These are phyloP conservation scores for Melolontha melolontha DNA, from an alignment of 2,888 invertebrate genomes.

Conservation along the genomic window DNA sequence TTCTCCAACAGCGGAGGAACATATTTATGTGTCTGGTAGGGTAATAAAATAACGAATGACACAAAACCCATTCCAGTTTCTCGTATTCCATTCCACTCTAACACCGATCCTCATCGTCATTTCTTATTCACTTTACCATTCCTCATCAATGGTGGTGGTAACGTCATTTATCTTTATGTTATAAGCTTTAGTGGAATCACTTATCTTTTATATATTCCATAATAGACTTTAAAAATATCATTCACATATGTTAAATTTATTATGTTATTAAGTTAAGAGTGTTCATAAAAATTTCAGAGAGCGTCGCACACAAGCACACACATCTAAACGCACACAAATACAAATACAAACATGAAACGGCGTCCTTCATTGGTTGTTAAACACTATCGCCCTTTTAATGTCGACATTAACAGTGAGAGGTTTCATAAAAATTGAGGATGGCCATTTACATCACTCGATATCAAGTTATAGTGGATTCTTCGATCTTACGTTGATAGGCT, in stretches of 20 bases:
- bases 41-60: conserved; percentile 33
- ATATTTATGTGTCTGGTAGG: conserved; percentile 26
- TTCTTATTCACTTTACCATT: conserved; percentile 4
- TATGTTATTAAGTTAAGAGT: conserved; percentile 63
- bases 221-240: conserved; percentile 59
- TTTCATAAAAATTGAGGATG: conserved; percentile 53
- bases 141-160: conserved; percentile 28
- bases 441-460: conserved; percentile 51
- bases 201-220: conserved; percentile 44
- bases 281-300: conserved; percentile 57
- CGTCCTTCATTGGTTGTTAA: conserved; percentile 50
- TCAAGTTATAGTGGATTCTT: conserved; percentile 4
- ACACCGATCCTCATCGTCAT: background rate
- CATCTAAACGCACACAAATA: background rate
- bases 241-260: conserved; percentile 65
- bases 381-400: conserved; percentile 51
- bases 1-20: conserved; percentile 16
- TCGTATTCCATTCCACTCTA: background rate
- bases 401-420: conserved; percentile 53
- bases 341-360: conserved; percentile 38
- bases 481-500: conserved; percentile 1
- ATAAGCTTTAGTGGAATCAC: conserved; percentile 44
- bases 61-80: conserved; percentile 26
- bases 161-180: conserved; percentile 41
- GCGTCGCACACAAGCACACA: conserved; percentile 5